phyloP scores from a whole-genome alignment of 2,797 vertebrate species.

The Rousettus madagascariensis region DNA sequence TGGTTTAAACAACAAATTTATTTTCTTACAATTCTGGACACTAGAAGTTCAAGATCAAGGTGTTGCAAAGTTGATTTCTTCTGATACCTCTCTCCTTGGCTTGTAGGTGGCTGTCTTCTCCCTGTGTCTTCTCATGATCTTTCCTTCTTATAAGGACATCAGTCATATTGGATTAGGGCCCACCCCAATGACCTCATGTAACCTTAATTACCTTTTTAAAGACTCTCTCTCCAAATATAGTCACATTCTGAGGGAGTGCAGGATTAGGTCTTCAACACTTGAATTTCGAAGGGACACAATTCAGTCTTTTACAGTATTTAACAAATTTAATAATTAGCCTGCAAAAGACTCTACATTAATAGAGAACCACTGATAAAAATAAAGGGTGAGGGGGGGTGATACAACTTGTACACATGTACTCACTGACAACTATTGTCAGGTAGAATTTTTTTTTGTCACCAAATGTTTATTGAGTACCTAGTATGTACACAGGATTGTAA shows the following conservation, averaged over 20 bases:
- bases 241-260: not conserved
- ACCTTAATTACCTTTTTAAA: not conserved
- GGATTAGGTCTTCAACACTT: not conserved
- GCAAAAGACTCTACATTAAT: not conserved
- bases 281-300: not conserved
- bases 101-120: not conserved
- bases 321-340: not conserved
- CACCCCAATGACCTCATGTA: not conserved
- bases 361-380: not conserved
- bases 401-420: not conserved
- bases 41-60: not conserved
- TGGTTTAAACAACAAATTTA: not conserved
- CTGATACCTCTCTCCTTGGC: not conserved
- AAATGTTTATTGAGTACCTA: slow-evolving; percentile 2
- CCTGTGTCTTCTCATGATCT: not conserved
- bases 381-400: not conserved
- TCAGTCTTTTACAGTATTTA: not conserved
- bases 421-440: slow-evolving; percentile 36
- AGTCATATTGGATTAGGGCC: not conserved
- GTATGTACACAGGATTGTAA: not conserved
- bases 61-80: not conserved
- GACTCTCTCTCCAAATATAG: not conserved
- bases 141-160: not conserved
- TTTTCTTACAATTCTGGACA: not conserved
- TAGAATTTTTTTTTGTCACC: not conserved